Evolutionary conservation across 2,888 invertebrate genomes (phyloP), one percentile per base, ranked within the genome.

Genomic region (Anthrax anthrax): DNA sequence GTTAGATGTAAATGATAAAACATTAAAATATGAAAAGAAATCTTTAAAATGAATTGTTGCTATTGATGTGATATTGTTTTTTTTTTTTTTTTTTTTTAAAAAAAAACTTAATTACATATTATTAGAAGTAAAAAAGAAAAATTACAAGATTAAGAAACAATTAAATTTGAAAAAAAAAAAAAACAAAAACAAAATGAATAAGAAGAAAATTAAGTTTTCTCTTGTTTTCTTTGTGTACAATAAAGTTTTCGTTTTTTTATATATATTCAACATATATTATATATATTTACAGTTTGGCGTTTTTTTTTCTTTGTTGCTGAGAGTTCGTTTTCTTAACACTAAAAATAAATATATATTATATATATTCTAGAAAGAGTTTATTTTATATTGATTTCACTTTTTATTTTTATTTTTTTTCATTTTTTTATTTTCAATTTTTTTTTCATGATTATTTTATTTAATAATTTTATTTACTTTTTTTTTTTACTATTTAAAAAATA

Each of bases 321-420:
- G 51, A 51, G 51, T 51, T 51, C 51, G 51, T 51, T 51, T 51
- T 50, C 48, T 50, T 51, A 51, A 51, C 50, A 51, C 50, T 51
- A 48, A 32, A 2, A 32, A 32, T 12, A 32, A 32, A 32, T 23
- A 23, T 23, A 8, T 23, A 23, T 8, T 23, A 23, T 23, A 23
- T 23, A 23, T n/a, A n/a, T n/a, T 23, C 23, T 23, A 23, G 23
- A 23, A 13, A 18, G 32, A 18, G 41, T 46, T 45, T 51, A 44
- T 23, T 23, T 23, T 23, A 23, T 8, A 6, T 23, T 23, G 23
- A 23, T 23, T 23, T 23, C 8, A 23, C 8, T 23, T 23, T 23
- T 23, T 23, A 23, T 52, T 52, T 43, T 17, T 42, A 54, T 32
- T 5, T 32, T 32, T 9, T 32, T 12, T 32, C 12, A 12, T 32